A percentile compares a stretch with the other conserved stretches of the same genome.
These are phyloP conservation scores for Pelecanoides urinatrix DNA, from an alignment of 2,113 vertebrate genomes.

Conservation along the genomic window DNA sequence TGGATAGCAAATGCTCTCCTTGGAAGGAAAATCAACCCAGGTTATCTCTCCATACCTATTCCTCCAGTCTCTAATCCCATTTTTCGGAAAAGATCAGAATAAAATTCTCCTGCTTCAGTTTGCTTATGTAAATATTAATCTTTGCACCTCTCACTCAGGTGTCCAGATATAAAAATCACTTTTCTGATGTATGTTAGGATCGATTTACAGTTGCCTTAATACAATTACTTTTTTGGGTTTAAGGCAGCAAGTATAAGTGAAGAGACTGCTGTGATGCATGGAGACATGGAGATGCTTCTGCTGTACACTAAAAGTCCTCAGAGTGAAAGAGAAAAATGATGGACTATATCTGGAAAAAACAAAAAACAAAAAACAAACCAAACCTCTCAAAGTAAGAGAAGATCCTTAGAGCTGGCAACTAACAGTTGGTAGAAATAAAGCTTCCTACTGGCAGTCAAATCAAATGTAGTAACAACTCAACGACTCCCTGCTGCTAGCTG, in stretches of 20 bases:
- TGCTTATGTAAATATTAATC: background rate
- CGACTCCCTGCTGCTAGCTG: conserved; percentile 78
- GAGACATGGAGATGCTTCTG: background rate
- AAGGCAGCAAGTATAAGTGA: background rate
- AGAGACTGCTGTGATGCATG: background rate
- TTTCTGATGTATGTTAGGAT: background rate
- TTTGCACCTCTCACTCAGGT: background rate
- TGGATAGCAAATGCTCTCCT: background rate
- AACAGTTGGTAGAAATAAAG: conserved; percentile 81
- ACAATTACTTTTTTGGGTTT: background rate
- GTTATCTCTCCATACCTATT: background rate
- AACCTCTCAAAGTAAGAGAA: conserved; percentile 46
- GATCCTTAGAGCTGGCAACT: conserved; percentile 64
- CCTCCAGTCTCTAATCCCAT: background rate
- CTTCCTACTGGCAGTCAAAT: conserved; percentile 85
- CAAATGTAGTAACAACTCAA: conserved; percentile 85
- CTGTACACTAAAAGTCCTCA: background rate
- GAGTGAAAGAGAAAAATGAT: background rate
- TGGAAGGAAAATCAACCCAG: background rate
- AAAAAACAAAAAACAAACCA: too few species aligned
- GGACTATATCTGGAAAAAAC: background rate
- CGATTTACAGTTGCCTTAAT: background rate
- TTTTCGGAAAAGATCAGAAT: background rate
- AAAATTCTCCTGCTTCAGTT: background rate
- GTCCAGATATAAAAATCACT: background rate